Evolutionary conservation across 2,888 invertebrate genomes (phyloP), one percentile per base, ranked within the genome.

Genomic region (Volucella inanis): DNA sequence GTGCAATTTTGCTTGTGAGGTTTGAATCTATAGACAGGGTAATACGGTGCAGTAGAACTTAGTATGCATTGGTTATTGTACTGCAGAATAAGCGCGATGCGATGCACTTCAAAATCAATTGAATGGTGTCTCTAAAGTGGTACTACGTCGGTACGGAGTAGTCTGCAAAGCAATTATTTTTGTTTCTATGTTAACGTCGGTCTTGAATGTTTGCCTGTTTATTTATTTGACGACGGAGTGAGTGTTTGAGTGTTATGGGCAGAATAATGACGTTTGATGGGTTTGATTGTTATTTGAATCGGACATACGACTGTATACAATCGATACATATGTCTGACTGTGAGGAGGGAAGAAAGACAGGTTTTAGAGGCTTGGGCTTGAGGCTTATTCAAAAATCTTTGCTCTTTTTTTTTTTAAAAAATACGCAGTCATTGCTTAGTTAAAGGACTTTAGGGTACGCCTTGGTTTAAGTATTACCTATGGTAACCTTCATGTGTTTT

Each of bases 101-200:
- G 45, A 80, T 84, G 75, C 75, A 84, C 80, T 79, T 79, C 65
- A 70, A 74, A 83, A 38, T 45, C 18, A 82, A 72, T 68, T 72
- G 61, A 74, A 78, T 78, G 65, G 54, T 67, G 78, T 55, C 39
- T 82, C 57, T 64, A 31, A 54, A 79, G 62, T 80, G 79, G 68
- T 79, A 74, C 75, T 59, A 62, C 64, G 82, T 82, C 31, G 6
- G 31, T 79, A 74, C 67, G 65, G 61, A 45, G 65, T 64, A 57
- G 74, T 70, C 79, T 70, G 79, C 64, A 75, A 64, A 64, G 74
- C 64, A 75, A 70, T 84, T 75, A 65, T 45, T 49, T 74, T 59
- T 52, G 11, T 52, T 41, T 59, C 22, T 64, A 31, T 31, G 31
- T 18, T 52, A 11, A 22, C 14, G 49, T 31, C 49, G 52, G 31